A percentile compares a stretch with the other conserved stretches of the same genome.
These are phyloP conservation scores for Ophioninae sp. DNA, from an alignment of 2,888 invertebrate genomes.

Conservation along the genomic window DNA sequence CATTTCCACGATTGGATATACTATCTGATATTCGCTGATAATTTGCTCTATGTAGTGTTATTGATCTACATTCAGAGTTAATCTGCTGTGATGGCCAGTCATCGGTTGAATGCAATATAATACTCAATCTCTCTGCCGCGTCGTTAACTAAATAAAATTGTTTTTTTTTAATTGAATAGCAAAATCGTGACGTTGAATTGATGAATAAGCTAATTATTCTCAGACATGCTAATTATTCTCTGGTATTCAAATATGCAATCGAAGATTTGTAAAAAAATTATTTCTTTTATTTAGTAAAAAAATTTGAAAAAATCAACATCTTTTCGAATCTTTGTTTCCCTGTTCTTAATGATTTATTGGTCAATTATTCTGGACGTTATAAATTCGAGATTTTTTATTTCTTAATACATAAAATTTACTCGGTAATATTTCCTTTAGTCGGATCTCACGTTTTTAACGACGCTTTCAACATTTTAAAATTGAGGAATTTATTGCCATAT, in stretches of 20 bases:
- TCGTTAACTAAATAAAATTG: background rate
- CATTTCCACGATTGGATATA: background rate
- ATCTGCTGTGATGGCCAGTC: background rate
- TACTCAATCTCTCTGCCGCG: background rate
- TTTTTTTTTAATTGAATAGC: background rate
- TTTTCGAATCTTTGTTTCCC: background rate
- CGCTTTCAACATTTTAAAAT: background rate
- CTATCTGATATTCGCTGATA: background rate
- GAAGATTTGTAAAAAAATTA: background rate
- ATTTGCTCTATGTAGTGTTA: no score
- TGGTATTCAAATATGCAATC: no score
- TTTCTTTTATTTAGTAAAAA: background rate
- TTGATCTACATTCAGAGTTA: background rate
- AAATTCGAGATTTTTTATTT: background rate
- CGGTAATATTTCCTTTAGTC: background rate
- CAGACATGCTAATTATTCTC: no score
- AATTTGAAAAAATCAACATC: background rate
- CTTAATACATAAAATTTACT: background rate
- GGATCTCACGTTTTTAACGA: no score
- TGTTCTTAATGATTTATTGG: background rate
- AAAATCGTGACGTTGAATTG: background rate
- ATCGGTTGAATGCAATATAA: background rate
- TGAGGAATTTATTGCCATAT: background rate
- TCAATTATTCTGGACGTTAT: background rate
- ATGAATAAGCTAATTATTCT: background rate